Conservation (phyloP, 2,113 vertebrate genomes). For the Pomatostomus ruficeps region DNA sequence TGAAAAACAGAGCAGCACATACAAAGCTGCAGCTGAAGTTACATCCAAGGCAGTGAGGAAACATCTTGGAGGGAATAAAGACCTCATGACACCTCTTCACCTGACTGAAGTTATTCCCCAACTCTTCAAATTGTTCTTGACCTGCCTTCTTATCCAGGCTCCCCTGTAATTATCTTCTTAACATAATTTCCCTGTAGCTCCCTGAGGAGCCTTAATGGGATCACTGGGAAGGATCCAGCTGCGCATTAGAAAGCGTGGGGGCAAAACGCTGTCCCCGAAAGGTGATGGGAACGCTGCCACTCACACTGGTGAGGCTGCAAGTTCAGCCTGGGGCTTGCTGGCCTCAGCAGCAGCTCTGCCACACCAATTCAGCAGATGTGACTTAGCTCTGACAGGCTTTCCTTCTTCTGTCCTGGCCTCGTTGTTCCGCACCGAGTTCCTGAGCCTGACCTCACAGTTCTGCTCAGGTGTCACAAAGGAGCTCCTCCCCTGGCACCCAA, state of each 20-base stretch:
- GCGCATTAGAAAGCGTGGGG: neutral
- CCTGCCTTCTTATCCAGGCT: neutral
- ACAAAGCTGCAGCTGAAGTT: neutral
- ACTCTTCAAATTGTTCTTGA: conserved; percentile 25
- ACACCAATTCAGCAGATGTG: neutral
- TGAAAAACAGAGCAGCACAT: neutral
- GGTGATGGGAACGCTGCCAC: neutral
- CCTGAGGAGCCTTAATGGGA: conserved; percentile 36
- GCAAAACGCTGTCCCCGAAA: neutral
- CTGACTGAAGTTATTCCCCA: neutral
- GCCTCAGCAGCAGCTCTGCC: neutral
- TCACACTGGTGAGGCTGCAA: accelerated
- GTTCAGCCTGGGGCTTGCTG: neutral
- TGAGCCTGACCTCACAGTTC: neutral
- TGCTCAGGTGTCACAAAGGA: neutral
- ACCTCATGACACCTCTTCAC: neutral
- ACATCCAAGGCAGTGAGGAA: neutral
- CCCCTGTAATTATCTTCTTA: conserved; percentile 6
- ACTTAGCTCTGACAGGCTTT: neutral
- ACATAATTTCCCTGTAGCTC: neutral
- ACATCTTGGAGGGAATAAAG: neutral
- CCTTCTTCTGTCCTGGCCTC: neutral
- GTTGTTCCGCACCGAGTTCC: neutral
- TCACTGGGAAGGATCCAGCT: conserved; percentile 47
- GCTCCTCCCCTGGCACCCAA: neutral